Base-by-base conservation (phyloP, 2,888 invertebrate species). In the Protodeltote pygarga region DNA sequence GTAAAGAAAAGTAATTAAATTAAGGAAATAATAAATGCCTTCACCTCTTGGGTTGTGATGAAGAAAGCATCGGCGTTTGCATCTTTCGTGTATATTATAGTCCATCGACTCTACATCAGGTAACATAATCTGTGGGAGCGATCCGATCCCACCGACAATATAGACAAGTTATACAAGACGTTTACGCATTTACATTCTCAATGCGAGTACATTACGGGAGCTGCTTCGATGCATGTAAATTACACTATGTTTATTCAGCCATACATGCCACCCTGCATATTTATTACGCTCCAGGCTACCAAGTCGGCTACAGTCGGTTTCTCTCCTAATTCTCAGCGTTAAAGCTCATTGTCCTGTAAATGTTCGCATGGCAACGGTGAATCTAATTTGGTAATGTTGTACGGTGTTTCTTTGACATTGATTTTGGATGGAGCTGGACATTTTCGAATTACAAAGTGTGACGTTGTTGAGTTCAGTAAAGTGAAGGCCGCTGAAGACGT, bases 191-290 rank as follows among this genome's bases (percentile, higher is more conserved):
- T 77, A 80, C 83, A 92, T 91, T 89, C 91, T 73, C 75, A 68
- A 63, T 70, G 84, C 87, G 83, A 80, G 79, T 84, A 89, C 87
- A 89, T 90, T 90, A 90, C 86, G 86, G 87, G 85, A 87, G 88
- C 79, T 71, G 81, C 89, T 83, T 76, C 84, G 87, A 85, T 89
- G 90, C 91, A 92, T 92, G 89, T 87, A 87, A 91, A 92, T 88
- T 77, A 85, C 72, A 75, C 77, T 78, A 87, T 89, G 91, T 89
- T 87, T 89, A 90, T 90, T 90, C 91, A 88, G 83, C 80, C 78
- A 79, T 81, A 83, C 79, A 77, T 76, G 83, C 82, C 81, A 85
- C 81, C 85, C 83, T 85, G 90, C 87, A 89, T 89, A 83, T 76
- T 73, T 86, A 87, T 89, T 89, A 79, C 69, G 74, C 65, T 63